These are phyloP conservation scores for Coecobrya sp. DNA, from an alignment of 2,888 invertebrate genomes.

Conservation along the genomic window DNA sequence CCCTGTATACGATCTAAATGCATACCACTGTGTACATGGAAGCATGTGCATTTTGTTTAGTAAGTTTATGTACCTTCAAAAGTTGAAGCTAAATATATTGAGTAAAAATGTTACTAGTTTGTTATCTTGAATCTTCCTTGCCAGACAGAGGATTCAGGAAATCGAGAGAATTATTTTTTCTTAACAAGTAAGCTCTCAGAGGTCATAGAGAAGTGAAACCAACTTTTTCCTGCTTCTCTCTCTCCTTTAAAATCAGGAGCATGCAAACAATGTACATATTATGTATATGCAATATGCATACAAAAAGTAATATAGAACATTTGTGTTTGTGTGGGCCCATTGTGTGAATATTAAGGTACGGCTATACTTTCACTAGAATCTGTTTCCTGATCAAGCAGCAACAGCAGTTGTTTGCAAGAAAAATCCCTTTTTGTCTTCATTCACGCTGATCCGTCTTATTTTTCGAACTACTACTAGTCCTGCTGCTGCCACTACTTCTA, in stretches of 20 bases:
- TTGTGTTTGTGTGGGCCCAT: background rate
- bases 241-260: background rate
- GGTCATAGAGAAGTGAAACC: conserved; percentile 24
- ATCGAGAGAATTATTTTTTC: conserved; percentile 54
- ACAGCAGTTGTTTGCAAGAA: conserved; percentile 54
- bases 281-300: too few relatives aligned
- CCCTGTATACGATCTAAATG: background rate
- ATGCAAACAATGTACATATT: too few relatives aligned
- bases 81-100: conserved; percentile 33
- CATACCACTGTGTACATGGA: background rate
- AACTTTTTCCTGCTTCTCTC: background rate
- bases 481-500: background rate
- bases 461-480: background rate
- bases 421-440: conserved; percentile 39
- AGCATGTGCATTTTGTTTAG: background rate
- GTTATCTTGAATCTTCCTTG: conserved; percentile 50
- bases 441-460: conserved; percentile 37
- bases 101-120: conserved; percentile 44
- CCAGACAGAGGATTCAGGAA: conserved; percentile 57
- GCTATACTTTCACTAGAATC: background rate
- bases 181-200: conserved; percentile 28
- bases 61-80: conserved; percentile 3
- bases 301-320: too few relatives aligned
- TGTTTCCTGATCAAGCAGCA: conserved; percentile 56
- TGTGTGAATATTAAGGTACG: background rate